Conservation (phyloP, 2,113 vertebrate genomes). For the Brevimyrus niger region DNA sequence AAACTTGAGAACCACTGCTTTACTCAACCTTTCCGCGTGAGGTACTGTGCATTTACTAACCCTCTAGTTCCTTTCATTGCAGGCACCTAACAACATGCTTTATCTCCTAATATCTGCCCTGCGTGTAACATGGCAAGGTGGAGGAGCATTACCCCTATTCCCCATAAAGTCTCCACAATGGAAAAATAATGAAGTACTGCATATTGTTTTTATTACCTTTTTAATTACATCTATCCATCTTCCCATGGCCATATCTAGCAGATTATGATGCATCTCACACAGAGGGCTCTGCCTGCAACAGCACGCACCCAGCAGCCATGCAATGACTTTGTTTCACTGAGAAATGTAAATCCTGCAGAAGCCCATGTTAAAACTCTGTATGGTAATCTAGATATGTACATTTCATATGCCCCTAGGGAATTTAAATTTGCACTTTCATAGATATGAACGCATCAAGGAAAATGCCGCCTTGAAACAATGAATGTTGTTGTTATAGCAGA, state of each 20-base stretch:
- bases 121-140: constrained; percentile 7
- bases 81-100: not conserved
- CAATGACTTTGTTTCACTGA: constrained; percentile 24
- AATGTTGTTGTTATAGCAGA: not conserved
- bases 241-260: constrained; percentile 20
- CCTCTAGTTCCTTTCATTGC: not conserved
- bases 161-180: constrained; percentile 17
- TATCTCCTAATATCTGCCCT: not conserved
- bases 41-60: not conserved
- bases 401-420: not conserved
- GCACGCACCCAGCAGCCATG: constrained; percentile 20
- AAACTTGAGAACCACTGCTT: not conserved
- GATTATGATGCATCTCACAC: constrained; percentile 29
- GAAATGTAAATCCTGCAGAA: not conserved
- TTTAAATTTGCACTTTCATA: not conserved
- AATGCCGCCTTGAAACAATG: not conserved
- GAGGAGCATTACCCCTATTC: not conserved
- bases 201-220: constrained; percentile 31
- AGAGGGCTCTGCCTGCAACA: constrained; percentile 18
- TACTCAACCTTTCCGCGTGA: not conserved
- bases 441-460: not conserved
- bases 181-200: constrained; percentile 26
- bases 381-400: not conserved
- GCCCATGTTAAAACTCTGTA: not conserved
- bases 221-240: constrained; percentile 39